These are phyloP conservation scores for Amblyopsis rosae DNA, from an alignment of 2,113 vertebrate species.

Conservation along the genomic window DNA sequence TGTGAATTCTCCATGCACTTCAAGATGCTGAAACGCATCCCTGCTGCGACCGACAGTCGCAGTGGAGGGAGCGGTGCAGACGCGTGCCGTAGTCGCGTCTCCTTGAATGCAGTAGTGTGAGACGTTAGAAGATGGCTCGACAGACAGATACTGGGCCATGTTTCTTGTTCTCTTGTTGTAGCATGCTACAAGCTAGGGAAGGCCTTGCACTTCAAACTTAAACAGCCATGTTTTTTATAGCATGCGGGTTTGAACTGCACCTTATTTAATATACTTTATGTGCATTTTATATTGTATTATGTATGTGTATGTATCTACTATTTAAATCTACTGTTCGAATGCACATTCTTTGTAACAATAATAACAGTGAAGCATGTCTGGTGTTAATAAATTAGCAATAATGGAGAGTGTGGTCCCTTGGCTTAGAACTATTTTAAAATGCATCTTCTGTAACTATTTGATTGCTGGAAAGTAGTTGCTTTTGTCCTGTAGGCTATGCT, in stretches of 20 bases:
- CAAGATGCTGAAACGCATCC: constrained; percentile 73
- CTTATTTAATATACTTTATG: too few species aligned
- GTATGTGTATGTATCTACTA: too few species aligned
- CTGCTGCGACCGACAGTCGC: constrained; percentile 60
- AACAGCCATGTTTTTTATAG: too few species aligned
- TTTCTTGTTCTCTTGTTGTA: too few species aligned
- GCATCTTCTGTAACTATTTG: constrained; percentile 46
- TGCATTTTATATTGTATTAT: too few species aligned
- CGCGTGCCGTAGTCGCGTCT: constrained; percentile 63
- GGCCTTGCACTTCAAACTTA: too few species aligned
- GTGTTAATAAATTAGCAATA: constrained; percentile 58
- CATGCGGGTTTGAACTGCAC: too few species aligned
- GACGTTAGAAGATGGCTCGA: constrained; percentile 56
- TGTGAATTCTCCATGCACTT: constrained; percentile 78
- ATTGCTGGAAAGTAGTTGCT: constrained; percentile 29
- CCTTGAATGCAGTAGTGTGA: constrained; percentile 59
- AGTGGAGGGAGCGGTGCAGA: constrained; percentile 52
- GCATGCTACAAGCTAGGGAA: too few species aligned
- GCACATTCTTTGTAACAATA: constrained; percentile 15
- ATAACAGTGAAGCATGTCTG: constrained; percentile 46
- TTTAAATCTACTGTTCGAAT: too few species aligned
- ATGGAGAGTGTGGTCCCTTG: constrained; percentile 55
- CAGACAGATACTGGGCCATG: too few species aligned
- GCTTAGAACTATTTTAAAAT: constrained; percentile 16
- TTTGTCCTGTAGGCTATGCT: constrained; percentile 43